These are phyloP conservation scores for Nasonia longicornis DNA, from an alignment of 1,140 invertebrate species.

Conservation along the genomic window DNA sequence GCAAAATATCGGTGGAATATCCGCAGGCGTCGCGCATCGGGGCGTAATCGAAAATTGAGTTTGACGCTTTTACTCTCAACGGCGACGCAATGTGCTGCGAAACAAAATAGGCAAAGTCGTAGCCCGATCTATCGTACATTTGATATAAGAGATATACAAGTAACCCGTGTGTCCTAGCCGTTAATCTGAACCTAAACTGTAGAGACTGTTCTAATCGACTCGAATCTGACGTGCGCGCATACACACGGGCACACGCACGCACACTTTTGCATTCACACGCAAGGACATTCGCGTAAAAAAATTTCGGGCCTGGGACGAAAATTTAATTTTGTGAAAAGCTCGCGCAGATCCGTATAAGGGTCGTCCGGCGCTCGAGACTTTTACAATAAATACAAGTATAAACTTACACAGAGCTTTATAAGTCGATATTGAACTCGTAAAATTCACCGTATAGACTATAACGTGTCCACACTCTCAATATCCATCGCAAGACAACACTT, in stretches of 20 bases:
- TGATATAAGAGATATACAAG: slow-evolving; percentile 41
- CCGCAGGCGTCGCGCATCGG: too few species aligned
- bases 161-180: slow-evolving; percentile 34
- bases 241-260: not conserved
- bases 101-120: not conserved
- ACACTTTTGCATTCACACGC: not conserved
- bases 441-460: slow-evolving; percentile 5
- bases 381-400: not conserved
- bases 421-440: slow-evolving; percentile 14
- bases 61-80: not conserved
- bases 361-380: too few species aligned
- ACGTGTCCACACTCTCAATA: not conserved
- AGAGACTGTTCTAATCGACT: slow-evolving; percentile 36
- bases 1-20: too few species aligned
- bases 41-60: not conserved
- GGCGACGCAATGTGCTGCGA: not conserved
- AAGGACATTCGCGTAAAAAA: not conserved
- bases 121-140: slow-evolving; percentile 2
- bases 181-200: not conserved
- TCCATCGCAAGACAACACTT: not conserved
- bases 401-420: not conserved
- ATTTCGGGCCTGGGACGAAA: not conserved
- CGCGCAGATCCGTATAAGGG: not conserved
- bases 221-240: not conserved
- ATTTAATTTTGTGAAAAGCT: not conserved